These are phyloP conservation scores for Octomys mimax DNA, from an alignment of 2,797 vertebrate species.

Conservation along the genomic window DNA sequence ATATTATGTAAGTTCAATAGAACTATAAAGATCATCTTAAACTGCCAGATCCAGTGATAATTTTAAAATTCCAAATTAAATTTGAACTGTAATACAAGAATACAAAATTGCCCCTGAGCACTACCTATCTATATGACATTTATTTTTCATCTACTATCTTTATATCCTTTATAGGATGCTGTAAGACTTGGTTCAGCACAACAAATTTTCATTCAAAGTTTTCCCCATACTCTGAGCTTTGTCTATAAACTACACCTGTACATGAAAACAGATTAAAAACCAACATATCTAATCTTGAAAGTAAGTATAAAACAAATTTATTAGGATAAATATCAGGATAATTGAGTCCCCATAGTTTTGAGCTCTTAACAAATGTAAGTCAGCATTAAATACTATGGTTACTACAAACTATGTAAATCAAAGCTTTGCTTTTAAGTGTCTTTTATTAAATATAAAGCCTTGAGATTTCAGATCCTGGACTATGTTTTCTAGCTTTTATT, in stretches of 20 bases:
- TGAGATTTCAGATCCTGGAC: not conserved
- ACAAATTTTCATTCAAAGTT: slow-evolving; percentile 36
- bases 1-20: slow-evolving; percentile 62
- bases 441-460: slow-evolving; percentile 44
- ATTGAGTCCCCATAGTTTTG: not conserved
- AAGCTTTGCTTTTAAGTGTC: not conserved
- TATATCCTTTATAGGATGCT: slow-evolving; percentile 71
- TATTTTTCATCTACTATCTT: slow-evolving; percentile 73
- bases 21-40: slow-evolving; percentile 66
- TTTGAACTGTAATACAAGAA: slow-evolving; percentile 75
- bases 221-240: slow-evolving; percentile 12
- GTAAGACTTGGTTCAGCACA: slow-evolving; percentile 53
- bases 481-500: slow-evolving; percentile 1
- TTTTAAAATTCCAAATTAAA: slow-evolving; percentile 81
- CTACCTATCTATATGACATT: slow-evolving; percentile 80
- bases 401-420: not conserved
- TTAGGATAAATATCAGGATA: not conserved
- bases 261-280: slow-evolving; percentile 54
- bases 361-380: slow-evolving; percentile 17
- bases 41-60: slow-evolving; percentile 69
- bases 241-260: slow-evolving; percentile 7
- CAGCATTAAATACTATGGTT: not conserved
- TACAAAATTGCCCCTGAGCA: slow-evolving; percentile 71
- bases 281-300: not conserved
- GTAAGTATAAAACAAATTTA: not conserved